A percentile compares a stretch with the other conserved stretches of the same genome.
phyloP scores from a whole-genome alignment of 2,888 invertebrate genomes.

The Hypomecis atomaria region DNA sequence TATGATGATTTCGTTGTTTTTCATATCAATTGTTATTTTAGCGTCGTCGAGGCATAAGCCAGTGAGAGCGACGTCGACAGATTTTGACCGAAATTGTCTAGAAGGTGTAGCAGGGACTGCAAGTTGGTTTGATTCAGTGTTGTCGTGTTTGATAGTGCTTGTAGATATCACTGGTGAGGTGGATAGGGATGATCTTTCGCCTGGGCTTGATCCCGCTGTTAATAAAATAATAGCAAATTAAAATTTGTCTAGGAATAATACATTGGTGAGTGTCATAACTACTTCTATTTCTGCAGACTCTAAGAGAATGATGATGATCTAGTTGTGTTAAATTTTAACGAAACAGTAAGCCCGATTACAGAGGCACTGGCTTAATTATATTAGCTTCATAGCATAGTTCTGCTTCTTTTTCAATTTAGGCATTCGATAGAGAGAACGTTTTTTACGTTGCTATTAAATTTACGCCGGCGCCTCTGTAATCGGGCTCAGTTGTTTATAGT shows the following conservation, averaged over 20 bases:
- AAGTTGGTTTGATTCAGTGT: conserved; percentile 67
- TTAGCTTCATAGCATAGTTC: too few species aligned
- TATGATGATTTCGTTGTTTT: conserved; percentile 74
- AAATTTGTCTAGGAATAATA: not conserved
- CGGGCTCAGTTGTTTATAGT: too few species aligned
- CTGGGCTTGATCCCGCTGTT: conserved; percentile 76
- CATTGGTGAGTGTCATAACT: not conserved
- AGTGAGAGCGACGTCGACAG: conserved; percentile 80
- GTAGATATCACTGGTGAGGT: conserved; percentile 73
- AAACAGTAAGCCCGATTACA: too few species aligned
- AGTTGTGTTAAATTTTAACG: too few species aligned
- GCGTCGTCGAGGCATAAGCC: conserved; percentile 70
- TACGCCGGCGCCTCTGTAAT: too few species aligned
- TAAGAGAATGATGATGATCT: too few species aligned
- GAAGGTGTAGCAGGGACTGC: conserved; percentile 67
- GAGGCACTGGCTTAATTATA: too few species aligned
- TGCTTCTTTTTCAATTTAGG: too few species aligned
- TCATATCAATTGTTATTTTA: conserved; percentile 72
- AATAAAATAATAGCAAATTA: conserved; percentile 49
- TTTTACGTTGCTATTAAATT: too few species aligned
- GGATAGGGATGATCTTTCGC: conserved; percentile 72
- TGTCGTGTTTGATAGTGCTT: conserved; percentile 64
- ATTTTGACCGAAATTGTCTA: conserved; percentile 82
- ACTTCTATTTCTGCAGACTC: not conserved
- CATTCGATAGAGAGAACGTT: too few species aligned